Conservation (phyloP, 2,797 vertebrate species). For the Serranus cabrilla region DNA sequence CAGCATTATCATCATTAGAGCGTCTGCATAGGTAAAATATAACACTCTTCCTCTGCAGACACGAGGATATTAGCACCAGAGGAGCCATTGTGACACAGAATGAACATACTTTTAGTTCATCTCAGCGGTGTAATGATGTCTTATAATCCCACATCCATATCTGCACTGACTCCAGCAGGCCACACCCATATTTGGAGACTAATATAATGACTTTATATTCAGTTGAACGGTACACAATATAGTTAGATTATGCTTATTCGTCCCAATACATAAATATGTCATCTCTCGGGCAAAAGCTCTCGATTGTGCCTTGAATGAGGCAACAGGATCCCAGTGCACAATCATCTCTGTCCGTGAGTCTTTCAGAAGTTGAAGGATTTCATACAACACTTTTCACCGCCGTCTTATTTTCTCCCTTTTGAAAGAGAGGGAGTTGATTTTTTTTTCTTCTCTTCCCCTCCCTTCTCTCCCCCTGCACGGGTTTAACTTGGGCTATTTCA, state of each 20-base stretch:
- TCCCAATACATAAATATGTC: conserved; percentile 76
- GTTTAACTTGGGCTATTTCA: conserved; percentile 81
- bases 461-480: conserved; percentile 40
- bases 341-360: conserved; percentile 75
- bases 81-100: conserved; percentile 48
- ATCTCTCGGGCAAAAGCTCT: conserved; percentile 70
- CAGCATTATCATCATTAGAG: too few relatives aligned
- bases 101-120: conserved; percentile 62
- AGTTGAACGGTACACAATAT: conserved; percentile 65
- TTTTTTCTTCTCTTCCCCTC: conserved; percentile 19
- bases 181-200: conserved; percentile 66
- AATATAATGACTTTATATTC: conserved; percentile 75
- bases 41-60: conserved; percentile 19
- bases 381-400: conserved; percentile 73
- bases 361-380: conserved; percentile 82
- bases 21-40: not conserved
- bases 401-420: conserved; percentile 75
- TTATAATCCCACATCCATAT: conserved; percentile 70
- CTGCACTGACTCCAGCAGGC: conserved; percentile 42
- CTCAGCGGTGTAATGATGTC: conserved; percentile 70
- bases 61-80: conserved; percentile 55
- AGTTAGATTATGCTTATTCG: conserved; percentile 77
- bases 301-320: conserved; percentile 77
- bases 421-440: conserved; percentile 71
- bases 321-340: conserved; percentile 75